Evolutionary conservation across 2,113 vertebrate species (phyloP), one percentile per base, ranked within the genome.

Genomic region (Solea senegalensis): DNA sequence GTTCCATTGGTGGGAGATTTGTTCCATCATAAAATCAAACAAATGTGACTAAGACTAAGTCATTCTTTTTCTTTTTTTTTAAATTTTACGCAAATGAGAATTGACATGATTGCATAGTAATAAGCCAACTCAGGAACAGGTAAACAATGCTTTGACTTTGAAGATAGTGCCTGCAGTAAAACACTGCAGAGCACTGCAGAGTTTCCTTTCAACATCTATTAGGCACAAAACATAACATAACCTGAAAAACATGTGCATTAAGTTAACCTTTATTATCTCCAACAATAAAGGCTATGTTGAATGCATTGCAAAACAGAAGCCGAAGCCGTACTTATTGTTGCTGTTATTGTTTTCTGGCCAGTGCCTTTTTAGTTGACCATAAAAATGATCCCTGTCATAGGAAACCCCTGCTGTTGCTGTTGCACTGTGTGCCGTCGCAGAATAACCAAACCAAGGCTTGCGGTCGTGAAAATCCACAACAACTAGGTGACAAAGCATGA

Each of bases 91-190:
- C 59, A 88, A 77, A 77, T 66, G 53, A 83, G 69, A 48, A 26
- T 14, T 87, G 84, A 88, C 84, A 85, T 75, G 51, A 61, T 81
- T 82, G 71, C 77, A 82, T 71, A 67, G 9, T 74, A 85, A 79
- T 83, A 74, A 74, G 56, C 40, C 26, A 8, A 27, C 28, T 53
- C 26, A 54, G 52, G 55, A 81, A 65, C 76, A 78, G 67, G 61
- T 86, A 76, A 78, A 85, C 79, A 81, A 27, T 45, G 64, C 69
- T 75, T 54, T 64, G 52, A 75, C 81, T 84, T 81, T 83, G 79
- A 85, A 59, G n/a, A 74, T 60, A 11, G 11, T n/a, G 60, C 63
- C 48, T 60, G 21, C 9, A 65, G 49, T 61, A 49, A 76, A 78
- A 52, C 39, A 61, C 45, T 64, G 60, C 49, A 56, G 39, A 34